Evolutionary conservation across 2,113 vertebrate species (phyloP).

Genomic region (Oreocharis arfaki): DNA sequence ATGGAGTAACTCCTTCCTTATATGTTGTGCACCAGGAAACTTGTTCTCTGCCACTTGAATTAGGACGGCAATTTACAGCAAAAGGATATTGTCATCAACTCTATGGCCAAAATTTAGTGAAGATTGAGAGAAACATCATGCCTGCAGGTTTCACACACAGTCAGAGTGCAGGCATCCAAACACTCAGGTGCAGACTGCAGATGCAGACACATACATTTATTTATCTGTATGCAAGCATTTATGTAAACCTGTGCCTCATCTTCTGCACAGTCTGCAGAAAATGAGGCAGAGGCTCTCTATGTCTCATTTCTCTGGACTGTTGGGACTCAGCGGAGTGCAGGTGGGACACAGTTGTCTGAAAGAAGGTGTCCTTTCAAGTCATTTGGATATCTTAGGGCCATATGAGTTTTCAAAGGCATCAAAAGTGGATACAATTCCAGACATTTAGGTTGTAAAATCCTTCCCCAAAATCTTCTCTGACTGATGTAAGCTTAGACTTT

Average conservation of each 20-base stretch:
- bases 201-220: background rate
- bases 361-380: background rate
- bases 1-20: background rate
- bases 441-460: background rate
- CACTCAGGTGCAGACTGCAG: background rate
- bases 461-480: background rate
- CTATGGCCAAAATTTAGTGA: background rate
- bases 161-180: background rate
- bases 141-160: background rate
- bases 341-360: background rate
- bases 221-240: background rate
- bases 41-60: background rate
- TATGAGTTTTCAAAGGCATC: background rate
- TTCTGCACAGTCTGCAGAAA: background rate
- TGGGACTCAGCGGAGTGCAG: background rate
- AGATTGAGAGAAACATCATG: background rate
- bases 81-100: background rate
- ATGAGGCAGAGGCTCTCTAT: background rate
- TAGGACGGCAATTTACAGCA: background rate
- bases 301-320: background rate
- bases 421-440: background rate
- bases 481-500: background rate
- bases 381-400: background rate
- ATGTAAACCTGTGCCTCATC: background rate
- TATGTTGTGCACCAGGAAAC: background rate